Evolutionary conservation across 2,113 vertebrate genomes (phyloP).

Genomic region (Mastomys natalensis): DNA sequence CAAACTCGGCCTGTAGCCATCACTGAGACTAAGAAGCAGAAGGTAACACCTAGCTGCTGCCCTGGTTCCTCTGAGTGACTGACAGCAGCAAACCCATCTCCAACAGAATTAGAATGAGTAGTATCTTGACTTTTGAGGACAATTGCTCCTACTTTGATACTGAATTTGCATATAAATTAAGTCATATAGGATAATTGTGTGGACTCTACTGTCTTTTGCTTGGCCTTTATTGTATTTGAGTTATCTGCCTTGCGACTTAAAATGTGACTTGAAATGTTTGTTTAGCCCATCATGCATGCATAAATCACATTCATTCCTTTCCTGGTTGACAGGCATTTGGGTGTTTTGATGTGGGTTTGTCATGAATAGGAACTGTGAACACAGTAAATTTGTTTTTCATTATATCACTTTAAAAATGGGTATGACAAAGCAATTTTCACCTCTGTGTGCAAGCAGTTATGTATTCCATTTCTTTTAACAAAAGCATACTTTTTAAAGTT

Average conservation of each 20-base stretch:
- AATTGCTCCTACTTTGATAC: neutral
- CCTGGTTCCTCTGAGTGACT: too few relatives aligned
- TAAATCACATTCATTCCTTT: neutral
- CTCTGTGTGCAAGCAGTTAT: neutral
- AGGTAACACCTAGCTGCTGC: neutral
- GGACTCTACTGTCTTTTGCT: neutral
- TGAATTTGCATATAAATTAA: neutral
- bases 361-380: neutral
- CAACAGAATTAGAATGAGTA: neutral
- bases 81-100: neutral
- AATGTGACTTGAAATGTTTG: neutral
- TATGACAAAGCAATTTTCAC: slow-evolving; percentile 8
- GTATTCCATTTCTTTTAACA: neutral
- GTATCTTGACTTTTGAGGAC: neutral
- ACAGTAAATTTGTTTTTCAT: neutral
- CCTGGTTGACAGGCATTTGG: neutral
- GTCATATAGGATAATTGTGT: neutral
- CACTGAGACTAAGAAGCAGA: slow-evolving; percentile 5
- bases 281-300: neutral
- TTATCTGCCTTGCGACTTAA: neutral
- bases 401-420: neutral
- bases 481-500: neutral
- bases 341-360: neutral
- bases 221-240: neutral
- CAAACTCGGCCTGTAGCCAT: neutral